Evolutionary conservation across 1,140 invertebrate species (phyloP), one percentile per base, ranked within the genome.

Genomic region (Grapholita molesta): DNA sequence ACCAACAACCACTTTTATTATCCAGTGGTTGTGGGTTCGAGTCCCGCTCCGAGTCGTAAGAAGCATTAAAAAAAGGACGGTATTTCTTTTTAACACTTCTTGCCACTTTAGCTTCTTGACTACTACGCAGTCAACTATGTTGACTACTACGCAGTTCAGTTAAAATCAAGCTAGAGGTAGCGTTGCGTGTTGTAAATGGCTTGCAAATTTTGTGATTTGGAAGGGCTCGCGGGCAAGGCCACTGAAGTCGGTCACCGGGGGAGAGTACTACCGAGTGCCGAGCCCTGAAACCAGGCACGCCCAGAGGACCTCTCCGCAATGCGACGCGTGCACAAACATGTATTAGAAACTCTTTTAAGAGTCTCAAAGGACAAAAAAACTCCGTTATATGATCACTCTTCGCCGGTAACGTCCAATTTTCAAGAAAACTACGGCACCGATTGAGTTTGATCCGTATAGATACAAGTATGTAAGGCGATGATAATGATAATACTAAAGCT

Each of bases 301-400:
- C 88, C 82, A 79, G 66, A 80, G 76, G 82, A 84, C 78, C 81
- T 84, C 69, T 75, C 88, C 82, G 88, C 88, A 90, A 83, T 90
- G 88, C 88, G 88, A 88, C 86, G 74, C 53, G 73, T 71, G 72
- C 71, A 48, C 42, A 48, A 48, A 48, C 42, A 38, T 38, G 12
- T 38, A 38, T 8, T 18, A n/a, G n/a, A 42, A 2, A 15, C n/a
- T 42, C 15, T 48, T 21, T 21, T 18, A 38, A 0, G 35, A 38
- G 1, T n/a, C 12, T n/a, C 1, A 11, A 35, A 35, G 12, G 11
- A 9, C 33, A 35, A 33, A 33, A 8, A n/a, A n/a, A n/a, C n/a
- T n/a, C n/a, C n/a, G n/a, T n/a, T n/a, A n/a, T n/a, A n/a, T n/a
- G n/a, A n/a, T n/a, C n/a, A n/a, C n/a, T n/a, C n/a, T n/a, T n/a